Evolutionary conservation across 2,888 invertebrate genomes (phyloP).

Genomic region (Calephelis perditalis): DNA sequence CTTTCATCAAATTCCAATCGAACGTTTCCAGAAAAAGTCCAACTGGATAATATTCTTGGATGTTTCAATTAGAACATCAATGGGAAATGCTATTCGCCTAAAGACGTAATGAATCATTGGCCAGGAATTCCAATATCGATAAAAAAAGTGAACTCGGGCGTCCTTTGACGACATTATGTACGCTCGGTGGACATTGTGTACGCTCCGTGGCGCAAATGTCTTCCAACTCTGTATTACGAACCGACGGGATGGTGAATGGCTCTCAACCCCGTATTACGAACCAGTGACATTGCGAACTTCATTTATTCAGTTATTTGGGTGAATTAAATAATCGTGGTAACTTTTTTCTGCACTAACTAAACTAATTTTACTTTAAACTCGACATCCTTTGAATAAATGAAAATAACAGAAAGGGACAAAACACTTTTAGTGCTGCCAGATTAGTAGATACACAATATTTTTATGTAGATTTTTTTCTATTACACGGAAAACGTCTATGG

Average conservation of each 20-base stretch:
- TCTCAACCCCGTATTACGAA: too few species aligned
- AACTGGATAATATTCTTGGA: not conserved
- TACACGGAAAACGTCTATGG: too few species aligned
- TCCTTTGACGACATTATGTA: conserved; percentile 22
- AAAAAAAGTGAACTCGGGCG: conserved; percentile 16
- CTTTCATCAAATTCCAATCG: too few species aligned
- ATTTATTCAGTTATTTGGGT: not conserved
- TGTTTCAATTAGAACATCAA: conserved; percentile 12
- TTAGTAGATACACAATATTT: too few species aligned
- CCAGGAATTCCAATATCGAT: conserved; percentile 14
- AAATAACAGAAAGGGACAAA: too few species aligned
- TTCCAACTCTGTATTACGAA: conserved; percentile 9
- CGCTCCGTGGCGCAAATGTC: conserved; percentile 4
- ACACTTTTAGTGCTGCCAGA: too few species aligned
- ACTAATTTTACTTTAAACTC: too few species aligned
- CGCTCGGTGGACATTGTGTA: conserved; percentile 10
- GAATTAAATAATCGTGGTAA: too few species aligned
- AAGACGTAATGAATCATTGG: conserved; percentile 13
- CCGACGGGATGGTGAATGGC: not conserved
- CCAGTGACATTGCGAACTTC: conserved; percentile 4
- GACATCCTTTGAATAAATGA: too few species aligned
- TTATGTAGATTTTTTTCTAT: too few species aligned
- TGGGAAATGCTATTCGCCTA: not conserved
- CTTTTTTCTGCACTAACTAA: too few species aligned
- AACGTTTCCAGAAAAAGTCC: not conserved